These are phyloP conservation scores for Perca fluviatilis DNA, from an alignment of 2,113 vertebrate species.

Conservation along the genomic window DNA sequence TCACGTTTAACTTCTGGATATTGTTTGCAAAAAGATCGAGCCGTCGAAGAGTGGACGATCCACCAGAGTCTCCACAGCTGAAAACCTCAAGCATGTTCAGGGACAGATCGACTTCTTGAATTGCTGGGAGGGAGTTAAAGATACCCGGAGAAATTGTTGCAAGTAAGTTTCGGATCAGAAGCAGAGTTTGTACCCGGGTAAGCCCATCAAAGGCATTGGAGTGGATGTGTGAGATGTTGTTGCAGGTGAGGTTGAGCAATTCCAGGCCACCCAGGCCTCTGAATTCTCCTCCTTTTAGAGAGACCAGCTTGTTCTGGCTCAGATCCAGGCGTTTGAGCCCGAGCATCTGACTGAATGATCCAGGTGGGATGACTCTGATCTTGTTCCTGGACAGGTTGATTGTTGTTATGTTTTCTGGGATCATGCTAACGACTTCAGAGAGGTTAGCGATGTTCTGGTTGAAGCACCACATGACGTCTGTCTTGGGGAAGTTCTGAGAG, in stretches of 20 bases:
- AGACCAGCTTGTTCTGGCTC: conserved; percentile 45
- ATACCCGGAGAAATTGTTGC: not conserved
- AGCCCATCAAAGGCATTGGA: conserved; percentile 37
- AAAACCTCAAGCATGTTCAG: conserved; percentile 44
- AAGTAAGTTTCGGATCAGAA: conserved; percentile 18
- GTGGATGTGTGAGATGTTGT: conserved; percentile 52
- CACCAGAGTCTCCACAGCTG: conserved; percentile 22
- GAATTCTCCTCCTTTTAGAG: conserved; percentile 47
- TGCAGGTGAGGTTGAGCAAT: conserved; percentile 48
- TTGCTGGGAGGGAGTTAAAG: conserved; percentile 33
- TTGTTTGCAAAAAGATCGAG: conserved; percentile 28
- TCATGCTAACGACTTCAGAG: conserved; percentile 5
- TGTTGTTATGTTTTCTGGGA: conserved; percentile 16
- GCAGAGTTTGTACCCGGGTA: not conserved
- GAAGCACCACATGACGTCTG: conserved; percentile 24
- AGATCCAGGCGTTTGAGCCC: conserved; percentile 19
- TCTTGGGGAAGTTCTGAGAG: not conserved
- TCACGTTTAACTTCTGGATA: conserved; percentile 37
- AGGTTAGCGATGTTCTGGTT: conserved; percentile 34
- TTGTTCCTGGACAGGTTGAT: conserved; percentile 48
- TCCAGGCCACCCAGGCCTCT: conserved; percentile 24
- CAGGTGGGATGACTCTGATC: conserved; percentile 36
- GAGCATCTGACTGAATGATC: conserved; percentile 1
- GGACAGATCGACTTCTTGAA: conserved; percentile 35
- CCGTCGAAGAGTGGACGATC: conserved; percentile 15